Conservation (phyloP, 1,140 invertebrate species). For the Venturia canescens region DNA sequence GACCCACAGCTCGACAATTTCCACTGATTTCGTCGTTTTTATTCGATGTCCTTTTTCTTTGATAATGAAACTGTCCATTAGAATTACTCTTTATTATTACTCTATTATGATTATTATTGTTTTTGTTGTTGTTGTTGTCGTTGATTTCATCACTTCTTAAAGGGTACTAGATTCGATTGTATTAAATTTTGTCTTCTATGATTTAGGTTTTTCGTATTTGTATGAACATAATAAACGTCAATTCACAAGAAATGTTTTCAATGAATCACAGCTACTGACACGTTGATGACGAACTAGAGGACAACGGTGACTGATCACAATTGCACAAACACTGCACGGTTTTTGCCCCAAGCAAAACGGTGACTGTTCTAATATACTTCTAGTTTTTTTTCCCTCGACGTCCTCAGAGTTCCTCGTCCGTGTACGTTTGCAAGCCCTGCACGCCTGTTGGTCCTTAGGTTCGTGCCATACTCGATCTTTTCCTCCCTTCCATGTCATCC, state of each 20-base stretch:
- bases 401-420: conserved; percentile 30
- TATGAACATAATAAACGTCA: background rate
- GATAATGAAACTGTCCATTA: background rate
- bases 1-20: conserved; percentile 33
- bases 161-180: background rate
- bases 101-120: conserved; percentile 6
- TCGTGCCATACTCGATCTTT: conserved; percentile 24
- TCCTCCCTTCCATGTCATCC: conserved; percentile 11
- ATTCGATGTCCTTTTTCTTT: background rate
- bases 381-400: conserved; percentile 27
- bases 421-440: conserved; percentile 45
- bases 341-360: conserved; percentile 5
- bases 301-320: conserved; percentile 38
- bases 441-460: conserved; percentile 34
- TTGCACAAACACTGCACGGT: conserved; percentile 29
- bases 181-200: background rate
- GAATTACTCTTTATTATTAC: too few species aligned
- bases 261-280: conserved; percentile 12
- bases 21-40: conserved; percentile 20
- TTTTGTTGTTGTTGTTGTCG: background rate
- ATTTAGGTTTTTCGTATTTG: background rate
- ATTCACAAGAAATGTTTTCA: background rate
- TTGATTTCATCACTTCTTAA: background rate
- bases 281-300: conserved; percentile 30
- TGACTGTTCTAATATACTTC: conserved; percentile 15